Conservation (phyloP, 2,888 invertebrate species). For the Ophion obscuratus region DNA sequence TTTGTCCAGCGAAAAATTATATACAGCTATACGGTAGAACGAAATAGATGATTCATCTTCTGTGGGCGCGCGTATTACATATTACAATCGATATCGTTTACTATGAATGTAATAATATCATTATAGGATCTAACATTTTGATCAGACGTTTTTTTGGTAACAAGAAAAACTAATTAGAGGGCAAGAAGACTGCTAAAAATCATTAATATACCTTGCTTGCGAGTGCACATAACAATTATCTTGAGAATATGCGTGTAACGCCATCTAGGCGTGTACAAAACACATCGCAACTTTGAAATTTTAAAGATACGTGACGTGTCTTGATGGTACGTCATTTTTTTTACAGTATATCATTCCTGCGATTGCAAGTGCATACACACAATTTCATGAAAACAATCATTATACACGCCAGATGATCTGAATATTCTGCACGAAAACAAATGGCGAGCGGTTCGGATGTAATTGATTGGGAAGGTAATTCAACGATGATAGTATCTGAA, state of each 20-base stretch:
- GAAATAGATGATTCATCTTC: too few species aligned
- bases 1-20: too few species aligned
- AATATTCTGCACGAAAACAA: constrained; percentile 62
- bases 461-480: constrained; percentile 79
- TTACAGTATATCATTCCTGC: constrained; percentile 22
- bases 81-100: too few species aligned
- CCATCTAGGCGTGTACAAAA: constrained; percentile 43
- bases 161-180: too few species aligned
- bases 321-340: constrained; percentile 36
- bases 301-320: constrained; percentile 38
- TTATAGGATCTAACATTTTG: too few species aligned
- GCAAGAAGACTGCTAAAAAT: not conserved
- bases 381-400: constrained; percentile 9
- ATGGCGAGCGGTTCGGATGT: constrained; percentile 76
- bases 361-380: not conserved
- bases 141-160: too few species aligned
- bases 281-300: constrained; percentile 16
- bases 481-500: not conserved
- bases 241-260: constrained; percentile 14
- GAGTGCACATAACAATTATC: not conserved
- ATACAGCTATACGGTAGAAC: too few species aligned
- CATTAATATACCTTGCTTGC: not conserved
- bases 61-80: too few species aligned
- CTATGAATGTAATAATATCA: too few species aligned
- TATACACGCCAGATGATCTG: constrained; percentile 52